A percentile compares a stretch with the other conserved stretches of the same genome.
These are phyloP conservation scores for Cyanoramphus novaezelandiae DNA, from an alignment of 2,113 vertebrate species.

Conservation along the genomic window DNA sequence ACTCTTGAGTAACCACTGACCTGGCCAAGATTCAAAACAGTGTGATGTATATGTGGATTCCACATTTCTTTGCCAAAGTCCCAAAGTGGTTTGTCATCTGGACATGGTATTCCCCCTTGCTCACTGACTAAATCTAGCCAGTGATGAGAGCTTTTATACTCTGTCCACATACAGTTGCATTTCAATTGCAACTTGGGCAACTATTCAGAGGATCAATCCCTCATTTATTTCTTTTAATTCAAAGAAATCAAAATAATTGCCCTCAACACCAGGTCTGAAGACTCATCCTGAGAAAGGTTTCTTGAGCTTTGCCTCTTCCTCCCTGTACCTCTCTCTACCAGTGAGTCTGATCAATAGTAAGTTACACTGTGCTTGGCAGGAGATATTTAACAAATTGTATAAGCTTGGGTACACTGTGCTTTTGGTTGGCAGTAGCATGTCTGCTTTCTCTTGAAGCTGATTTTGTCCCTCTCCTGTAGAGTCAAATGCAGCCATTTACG, in stretches of 20 bases:
- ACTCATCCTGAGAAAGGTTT: background rate
- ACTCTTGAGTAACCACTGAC: background rate
- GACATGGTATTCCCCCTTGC: background rate
- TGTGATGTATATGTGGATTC: background rate
- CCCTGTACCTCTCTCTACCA: background rate
- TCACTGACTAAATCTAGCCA: background rate
- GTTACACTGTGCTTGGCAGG: background rate
- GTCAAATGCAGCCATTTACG: background rate
- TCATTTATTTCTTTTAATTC: background rate
- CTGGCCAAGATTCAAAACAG: background rate
- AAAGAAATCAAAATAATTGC: background rate
- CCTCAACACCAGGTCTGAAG: background rate
- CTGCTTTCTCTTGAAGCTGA: background rate
- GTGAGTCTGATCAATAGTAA: background rate
- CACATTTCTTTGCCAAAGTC: accelerated
- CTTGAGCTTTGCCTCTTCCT: background rate
- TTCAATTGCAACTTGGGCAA: background rate
- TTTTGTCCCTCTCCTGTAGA: background rate
- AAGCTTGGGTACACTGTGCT: background rate
- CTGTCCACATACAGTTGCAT: background rate
- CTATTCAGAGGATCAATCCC: background rate
- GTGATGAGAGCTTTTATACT: background rate
- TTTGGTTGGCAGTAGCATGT: background rate
- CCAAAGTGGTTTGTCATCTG: background rate
- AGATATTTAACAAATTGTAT: background rate